Conservation (phyloP, 2,888 invertebrate genomes). For the Scelioninae gen. 1 region DNA sequence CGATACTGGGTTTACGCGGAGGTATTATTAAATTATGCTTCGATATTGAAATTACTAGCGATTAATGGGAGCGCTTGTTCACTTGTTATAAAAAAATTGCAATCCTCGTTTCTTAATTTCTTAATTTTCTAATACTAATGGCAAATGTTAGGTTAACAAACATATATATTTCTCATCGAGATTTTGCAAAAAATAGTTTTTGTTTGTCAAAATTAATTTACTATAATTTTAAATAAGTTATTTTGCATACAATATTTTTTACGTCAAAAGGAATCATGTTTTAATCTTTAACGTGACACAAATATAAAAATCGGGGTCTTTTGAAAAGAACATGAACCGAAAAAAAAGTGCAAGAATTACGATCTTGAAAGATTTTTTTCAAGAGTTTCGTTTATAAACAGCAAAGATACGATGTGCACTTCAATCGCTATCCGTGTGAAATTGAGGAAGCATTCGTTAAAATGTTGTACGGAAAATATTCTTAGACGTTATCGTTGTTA, state of each 20-base stretch:
- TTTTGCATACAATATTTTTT: no score
- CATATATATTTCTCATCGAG: no score
- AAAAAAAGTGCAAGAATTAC: background rate
- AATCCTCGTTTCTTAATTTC: no score
- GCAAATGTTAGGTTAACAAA: no score
- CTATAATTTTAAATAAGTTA: no score
- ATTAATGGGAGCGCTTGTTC: slow-evolving; percentile 67
- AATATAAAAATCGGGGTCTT: no score
- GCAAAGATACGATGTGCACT: background rate
- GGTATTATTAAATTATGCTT: slow-evolving; percentile 71
- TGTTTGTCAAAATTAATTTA: no score
- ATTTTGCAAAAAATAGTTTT: no score
- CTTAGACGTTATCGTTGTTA: slow-evolving; percentile 3
- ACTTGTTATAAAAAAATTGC: no score
- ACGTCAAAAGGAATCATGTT: no score
- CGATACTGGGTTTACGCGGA: slow-evolving; percentile 52
- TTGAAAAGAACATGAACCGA: no score
- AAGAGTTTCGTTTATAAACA: slow-evolving; percentile 5
- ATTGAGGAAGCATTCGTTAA: slow-evolving; percentile 19
- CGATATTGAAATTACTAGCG: slow-evolving; percentile 71
- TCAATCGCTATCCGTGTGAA: background rate
- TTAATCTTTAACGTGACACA: background rate
- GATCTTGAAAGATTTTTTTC: slow-evolving; percentile 1
- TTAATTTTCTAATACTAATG: no score
- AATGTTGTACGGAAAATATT: background rate